Conservation (phyloP, 2,113 vertebrate genomes). For the Piprites chloris region DNA sequence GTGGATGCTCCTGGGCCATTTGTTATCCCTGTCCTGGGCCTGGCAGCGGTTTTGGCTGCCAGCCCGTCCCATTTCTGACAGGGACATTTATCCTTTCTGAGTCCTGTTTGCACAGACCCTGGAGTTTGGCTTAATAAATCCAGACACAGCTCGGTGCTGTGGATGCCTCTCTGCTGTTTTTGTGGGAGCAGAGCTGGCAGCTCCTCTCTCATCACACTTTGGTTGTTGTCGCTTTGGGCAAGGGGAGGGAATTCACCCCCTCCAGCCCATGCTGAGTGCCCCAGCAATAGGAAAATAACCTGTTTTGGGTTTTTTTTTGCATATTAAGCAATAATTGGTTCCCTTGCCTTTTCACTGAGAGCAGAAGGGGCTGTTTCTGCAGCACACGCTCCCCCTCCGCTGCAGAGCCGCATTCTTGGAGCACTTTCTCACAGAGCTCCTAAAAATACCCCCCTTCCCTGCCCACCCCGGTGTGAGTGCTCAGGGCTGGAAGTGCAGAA, state of each 20-base stretch:
- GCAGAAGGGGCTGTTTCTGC: neutral
- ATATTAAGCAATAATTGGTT: neutral
- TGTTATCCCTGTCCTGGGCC: neutral
- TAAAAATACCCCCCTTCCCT: neutral
- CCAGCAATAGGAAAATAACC: neutral
- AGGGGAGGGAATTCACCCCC: neutral
- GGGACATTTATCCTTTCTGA: neutral
- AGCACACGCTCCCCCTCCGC: neutral
- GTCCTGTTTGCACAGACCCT: neutral
- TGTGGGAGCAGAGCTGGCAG: neutral
- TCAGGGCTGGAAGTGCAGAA: accelerated
- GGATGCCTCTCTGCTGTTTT: no score
- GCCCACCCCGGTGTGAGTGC: neutral
- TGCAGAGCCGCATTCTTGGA: neutral
- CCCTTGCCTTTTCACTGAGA: neutral
- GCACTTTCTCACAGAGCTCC: neutral
- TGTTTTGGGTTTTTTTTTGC: accelerated
- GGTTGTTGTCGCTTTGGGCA: accelerated
- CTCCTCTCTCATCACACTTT: neutral
- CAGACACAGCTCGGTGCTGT: accelerated
- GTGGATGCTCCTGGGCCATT: neutral
- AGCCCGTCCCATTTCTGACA: neutral
- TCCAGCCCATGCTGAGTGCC: neutral
- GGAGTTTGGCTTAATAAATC: neutral
- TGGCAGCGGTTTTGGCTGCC: neutral